A percentile compares a stretch with the other conserved stretches of the same genome.
Conservation (phyloP, 1,140 invertebrate species). For the Panagrolaimus sp. region DNA sequence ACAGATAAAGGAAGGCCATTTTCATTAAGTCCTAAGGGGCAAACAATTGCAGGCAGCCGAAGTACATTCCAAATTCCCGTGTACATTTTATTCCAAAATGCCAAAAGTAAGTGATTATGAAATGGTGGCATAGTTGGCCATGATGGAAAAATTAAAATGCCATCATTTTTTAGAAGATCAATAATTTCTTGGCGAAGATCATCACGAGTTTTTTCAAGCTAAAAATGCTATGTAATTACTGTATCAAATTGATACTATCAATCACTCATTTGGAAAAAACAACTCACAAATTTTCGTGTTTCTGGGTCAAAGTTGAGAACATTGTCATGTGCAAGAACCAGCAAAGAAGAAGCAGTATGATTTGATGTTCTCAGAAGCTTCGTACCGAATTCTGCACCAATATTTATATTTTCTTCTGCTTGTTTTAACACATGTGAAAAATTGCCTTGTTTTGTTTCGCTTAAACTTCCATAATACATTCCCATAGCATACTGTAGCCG, state of each 20-base stretch:
- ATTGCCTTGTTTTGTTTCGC: not conserved
- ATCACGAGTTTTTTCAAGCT: constrained; percentile 52
- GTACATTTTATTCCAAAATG: constrained; percentile 60
- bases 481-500: constrained; percentile 35
- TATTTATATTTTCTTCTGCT: constrained; percentile 48
- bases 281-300: constrained; percentile 27
- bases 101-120: constrained; percentile 59
- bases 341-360: constrained; percentile 77
- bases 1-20: constrained; percentile 48
- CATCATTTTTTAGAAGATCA: constrained; percentile 63
- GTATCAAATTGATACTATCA: too few species aligned
- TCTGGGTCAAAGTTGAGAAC: constrained; percentile 24
- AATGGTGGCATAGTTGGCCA: constrained; percentile 60
- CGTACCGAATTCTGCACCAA: constrained; percentile 59
- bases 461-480: constrained; percentile 3
- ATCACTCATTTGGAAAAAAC: not conserved
- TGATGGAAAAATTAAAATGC: constrained; percentile 60
- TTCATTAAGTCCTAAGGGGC: constrained; percentile 60
- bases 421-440: not conserved
- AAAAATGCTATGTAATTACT: too few species aligned
- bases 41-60: constrained; percentile 60
- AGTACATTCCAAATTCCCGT: constrained; percentile 61
- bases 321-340: constrained; percentile 69
- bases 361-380: constrained; percentile 69
- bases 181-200: constrained; percentile 56